These are phyloP conservation scores for Lepidotrigona ventralis DNA, from an alignment of 1,140 invertebrate species.

Conservation along the genomic window DNA sequence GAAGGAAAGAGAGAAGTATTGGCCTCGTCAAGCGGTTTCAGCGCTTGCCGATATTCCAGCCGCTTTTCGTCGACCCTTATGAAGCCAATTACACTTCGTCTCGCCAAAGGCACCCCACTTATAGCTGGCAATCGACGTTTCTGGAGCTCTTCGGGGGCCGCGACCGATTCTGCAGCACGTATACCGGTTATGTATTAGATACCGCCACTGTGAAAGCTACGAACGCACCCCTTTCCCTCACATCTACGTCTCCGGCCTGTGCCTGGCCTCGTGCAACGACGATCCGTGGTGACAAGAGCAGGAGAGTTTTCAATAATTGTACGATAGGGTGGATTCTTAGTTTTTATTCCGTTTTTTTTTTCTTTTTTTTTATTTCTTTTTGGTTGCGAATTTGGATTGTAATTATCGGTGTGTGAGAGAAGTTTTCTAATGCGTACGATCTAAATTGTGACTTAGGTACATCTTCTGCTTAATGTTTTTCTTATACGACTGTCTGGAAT, in stretches of 20 bases:
- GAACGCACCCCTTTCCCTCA: constrained; percentile 29
- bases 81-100: constrained; percentile 72
- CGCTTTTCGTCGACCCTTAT: constrained; percentile 72
- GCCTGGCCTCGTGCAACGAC: not conserved
- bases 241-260: not conserved
- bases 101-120: constrained; percentile 72
- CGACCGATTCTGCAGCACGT: constrained; percentile 57
- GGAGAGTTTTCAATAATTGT: not conserved
- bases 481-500: not conserved
- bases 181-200: constrained; percentile 59
- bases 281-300: not conserved
- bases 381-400: not conserved
- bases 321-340: not conserved
- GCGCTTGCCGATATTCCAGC: constrained; percentile 67
- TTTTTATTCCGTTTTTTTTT: not conserved
- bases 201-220: constrained; percentile 51
- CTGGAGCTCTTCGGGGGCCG: constrained; percentile 44
- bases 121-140: constrained; percentile 45
- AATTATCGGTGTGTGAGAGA: not conserved
- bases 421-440: not conserved
- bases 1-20: constrained; percentile 56
- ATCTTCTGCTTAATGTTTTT: not conserved
- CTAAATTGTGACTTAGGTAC: not conserved
- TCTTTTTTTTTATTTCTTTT: not conserved
- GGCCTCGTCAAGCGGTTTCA: constrained; percentile 71